phyloP scores from a whole-genome alignment of 1,140 invertebrate species.

The Drosophila sturtevanti region DNA sequence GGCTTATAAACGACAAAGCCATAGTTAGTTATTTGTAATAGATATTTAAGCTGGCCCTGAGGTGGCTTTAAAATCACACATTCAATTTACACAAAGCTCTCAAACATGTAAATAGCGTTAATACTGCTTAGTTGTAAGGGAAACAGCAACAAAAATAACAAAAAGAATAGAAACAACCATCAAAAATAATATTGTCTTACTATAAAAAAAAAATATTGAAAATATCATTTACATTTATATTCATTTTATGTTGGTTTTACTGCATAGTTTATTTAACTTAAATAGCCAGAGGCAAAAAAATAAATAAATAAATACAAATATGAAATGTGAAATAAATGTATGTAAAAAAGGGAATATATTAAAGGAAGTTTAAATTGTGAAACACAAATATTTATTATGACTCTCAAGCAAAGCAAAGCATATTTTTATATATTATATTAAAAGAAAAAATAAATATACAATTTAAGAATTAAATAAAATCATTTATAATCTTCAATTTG shows the following conservation, averaged over 20 bases:
- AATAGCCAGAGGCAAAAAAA: not conserved
- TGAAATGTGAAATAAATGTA: not conserved
- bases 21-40: slow-evolving; percentile 23
- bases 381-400: slow-evolving; percentile 7
- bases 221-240: not conserved
- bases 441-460: not conserved
- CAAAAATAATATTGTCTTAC: slow-evolving; percentile 7
- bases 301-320: not conserved
- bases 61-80: slow-evolving; percentile 68
- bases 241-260: not conserved
- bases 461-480: not conserved
- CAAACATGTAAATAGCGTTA: slow-evolving; percentile 54
- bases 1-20: not conserved
- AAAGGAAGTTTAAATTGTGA: not conserved
- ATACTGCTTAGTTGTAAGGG: slow-evolving; percentile 48
- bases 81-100: slow-evolving; percentile 48
- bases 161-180: not conserved
- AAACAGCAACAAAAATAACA: slow-evolving; percentile 27
- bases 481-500: not conserved
- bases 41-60: slow-evolving; percentile 52
- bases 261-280: not conserved
- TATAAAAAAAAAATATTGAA: not conserved
- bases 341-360: not conserved
- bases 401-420: not conserved
- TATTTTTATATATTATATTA: not conserved